phyloP scores from a whole-genome alignment of 2,888 invertebrate genomes.

The Apotomis capreana region DNA sequence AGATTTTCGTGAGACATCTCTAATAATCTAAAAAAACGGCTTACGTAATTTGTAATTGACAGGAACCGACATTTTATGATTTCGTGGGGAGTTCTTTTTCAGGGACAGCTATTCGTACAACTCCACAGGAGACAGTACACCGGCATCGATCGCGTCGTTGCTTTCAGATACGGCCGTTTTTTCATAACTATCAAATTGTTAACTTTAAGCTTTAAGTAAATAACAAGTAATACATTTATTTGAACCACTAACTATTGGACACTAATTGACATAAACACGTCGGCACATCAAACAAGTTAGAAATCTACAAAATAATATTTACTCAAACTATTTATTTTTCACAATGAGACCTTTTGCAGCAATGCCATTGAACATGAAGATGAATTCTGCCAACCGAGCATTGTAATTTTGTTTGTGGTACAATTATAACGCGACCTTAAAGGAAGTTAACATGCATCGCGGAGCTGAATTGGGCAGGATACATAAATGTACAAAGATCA shows the following conservation, averaged over 20 bases:
- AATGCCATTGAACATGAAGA: slow-evolving; percentile 63
- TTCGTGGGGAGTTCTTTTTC: too few relatives aligned
- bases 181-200: background rate
- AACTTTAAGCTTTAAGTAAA: background rate
- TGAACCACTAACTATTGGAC: slow-evolving; percentile 7
- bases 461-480: slow-evolving; percentile 51
- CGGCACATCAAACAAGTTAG: slow-evolving; percentile 51
- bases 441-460: slow-evolving; percentile 45
- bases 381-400: slow-evolving; percentile 47
- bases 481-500: slow-evolving; percentile 45
- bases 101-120: too few relatives aligned
- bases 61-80: too few relatives aligned
- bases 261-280: slow-evolving; percentile 27
- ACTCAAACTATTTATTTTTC: slow-evolving; percentile 54
- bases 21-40: too few relatives aligned
- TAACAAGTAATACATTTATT: slow-evolving; percentile 1
- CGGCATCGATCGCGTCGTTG: too few relatives aligned
- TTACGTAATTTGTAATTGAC: too few relatives aligned
- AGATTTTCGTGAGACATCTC: too few relatives aligned
- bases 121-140: too few relatives aligned
- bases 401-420: slow-evolving; percentile 47
- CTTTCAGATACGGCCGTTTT: too few relatives aligned
- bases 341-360: slow-evolving; percentile 62
- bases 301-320: slow-evolving; percentile 57
- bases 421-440: slow-evolving; percentile 51